phyloP scores from a whole-genome alignment of 2,888 invertebrate species.

The Thalpophila matura region DNA sequence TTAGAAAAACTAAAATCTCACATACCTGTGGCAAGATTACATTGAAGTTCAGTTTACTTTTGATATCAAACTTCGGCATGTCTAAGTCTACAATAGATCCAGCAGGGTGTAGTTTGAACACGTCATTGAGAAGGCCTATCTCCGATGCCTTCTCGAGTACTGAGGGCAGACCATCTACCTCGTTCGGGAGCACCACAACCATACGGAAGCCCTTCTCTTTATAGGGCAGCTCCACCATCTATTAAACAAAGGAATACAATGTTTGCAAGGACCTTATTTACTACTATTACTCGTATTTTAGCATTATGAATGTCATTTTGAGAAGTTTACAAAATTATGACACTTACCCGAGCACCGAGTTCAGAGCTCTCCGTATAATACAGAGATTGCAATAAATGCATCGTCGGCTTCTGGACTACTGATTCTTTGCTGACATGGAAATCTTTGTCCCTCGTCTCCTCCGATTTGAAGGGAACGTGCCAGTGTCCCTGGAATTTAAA shows the following conservation, averaged over 20 bases:
- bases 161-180: conserved; percentile 71
- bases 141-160: conserved; percentile 69
- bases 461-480: conserved; percentile 73
- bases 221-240: conserved; percentile 79
- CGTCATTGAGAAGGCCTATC: conserved; percentile 70
- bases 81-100: conserved; percentile 66
- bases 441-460: conserved; percentile 69
- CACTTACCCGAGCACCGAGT: conserved; percentile 71
- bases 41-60: conserved; percentile 70
- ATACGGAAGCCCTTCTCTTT: conserved; percentile 76
- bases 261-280: too few species aligned
- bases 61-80: conserved; percentile 77
- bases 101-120: conserved; percentile 66
- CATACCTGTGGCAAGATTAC: conserved; percentile 74
- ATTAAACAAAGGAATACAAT: conserved; percentile 29
- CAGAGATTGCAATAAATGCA: conserved; percentile 69
- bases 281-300: too few species aligned
- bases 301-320: background rate
- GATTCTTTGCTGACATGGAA: conserved; percentile 67
- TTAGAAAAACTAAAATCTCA: too few species aligned
- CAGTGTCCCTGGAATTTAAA: conserved; percentile 73
- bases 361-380: conserved; percentile 68
- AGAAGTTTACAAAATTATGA: background rate
- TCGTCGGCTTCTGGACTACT: conserved; percentile 73
- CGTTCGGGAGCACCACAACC: conserved; percentile 74